These are phyloP conservation scores for Rhinolophus ferrumequinum DNA, from an alignment of 2,113 vertebrate species.

Conservation along the genomic window DNA sequence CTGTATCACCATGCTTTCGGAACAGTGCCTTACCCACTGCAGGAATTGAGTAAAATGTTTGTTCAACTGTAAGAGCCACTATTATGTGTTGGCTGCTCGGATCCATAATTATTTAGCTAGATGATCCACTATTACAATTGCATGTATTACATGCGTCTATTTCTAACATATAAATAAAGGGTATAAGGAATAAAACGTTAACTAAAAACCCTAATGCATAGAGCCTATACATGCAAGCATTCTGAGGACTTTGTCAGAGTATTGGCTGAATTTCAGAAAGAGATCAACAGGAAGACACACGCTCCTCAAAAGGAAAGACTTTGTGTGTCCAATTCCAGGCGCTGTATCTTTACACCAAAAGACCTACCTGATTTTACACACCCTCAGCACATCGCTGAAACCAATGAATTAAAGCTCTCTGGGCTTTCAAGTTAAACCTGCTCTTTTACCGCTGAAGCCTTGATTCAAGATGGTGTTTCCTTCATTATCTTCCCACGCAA, in stretches of 20 bases:
- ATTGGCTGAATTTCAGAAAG: neutral
- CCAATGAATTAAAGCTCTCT: neutral
- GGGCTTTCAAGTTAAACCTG: neutral
- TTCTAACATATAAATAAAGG: neutral
- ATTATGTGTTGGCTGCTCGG: neutral
- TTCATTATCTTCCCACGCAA: neutral
- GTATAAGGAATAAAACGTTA: neutral
- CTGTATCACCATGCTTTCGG: neutral
- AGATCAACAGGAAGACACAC: neutral
- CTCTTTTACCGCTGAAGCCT: neutral
- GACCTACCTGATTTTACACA: neutral
- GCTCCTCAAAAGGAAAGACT: neutral
- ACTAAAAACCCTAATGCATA: neutral
- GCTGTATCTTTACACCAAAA: neutral
- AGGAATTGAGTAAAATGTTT: neutral
- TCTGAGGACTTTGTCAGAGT: neutral
- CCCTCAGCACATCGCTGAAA: neutral
- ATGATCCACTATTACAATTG: neutral
- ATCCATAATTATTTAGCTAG: neutral
- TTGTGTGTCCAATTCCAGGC: neutral
- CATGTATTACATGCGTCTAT: neutral
- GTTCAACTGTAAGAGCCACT: neutral
- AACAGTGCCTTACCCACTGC: neutral
- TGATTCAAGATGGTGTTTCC: constrained; percentile 13
- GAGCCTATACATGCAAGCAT: neutral